Evolutionary conservation across 92 coral and sea anemone genomes (phyloP), one percentile per base, ranked within the genome.

Genomic region (Palythoa grandis): DNA sequence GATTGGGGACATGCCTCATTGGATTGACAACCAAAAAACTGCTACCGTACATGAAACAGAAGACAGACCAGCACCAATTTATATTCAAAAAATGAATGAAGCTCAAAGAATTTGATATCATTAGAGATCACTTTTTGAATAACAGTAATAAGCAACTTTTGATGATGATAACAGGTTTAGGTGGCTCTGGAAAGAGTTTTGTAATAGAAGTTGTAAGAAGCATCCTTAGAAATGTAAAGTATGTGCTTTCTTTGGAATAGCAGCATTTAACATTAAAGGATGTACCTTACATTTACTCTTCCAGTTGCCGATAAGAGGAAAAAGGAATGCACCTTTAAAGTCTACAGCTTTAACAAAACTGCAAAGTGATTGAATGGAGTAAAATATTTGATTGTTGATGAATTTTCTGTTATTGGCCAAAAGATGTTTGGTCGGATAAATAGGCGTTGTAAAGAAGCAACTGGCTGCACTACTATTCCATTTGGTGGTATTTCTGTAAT

Each of bases 401-500:
- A 91, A 72, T 88, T 70, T 78, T 91, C 93, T 14, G 83, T 79
- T 7, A 37, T 74, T 50, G 79, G 93, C 35, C 93, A 91, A 20
- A 84, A 79, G 19, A 91, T 88, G 93, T 68, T 87, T 73, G 89
- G 63, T 56, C 87, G 89, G 89, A 91, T 91, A 13, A 83, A 91
- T 85, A 87, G 80, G 74, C 89, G 84, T 61, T 87, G 91, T 84
- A 87, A 91, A 53, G 66, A 91, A 68, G 92, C 88, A 74, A 91
- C 93, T 58, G 92, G 95, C 29, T 24, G n/a, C 15, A 61, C 57
- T 24, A 86, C 84, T 39, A 47, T 87, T 63, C 89, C 91, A 10
- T 90, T 90, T 76, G 92, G 93, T 77, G 92, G 95, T 15, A 87
- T 83, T 25, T 86, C 92, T 19, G 82, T 92, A 50, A 88, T 91